A percentile compares a stretch with the other conserved stretches of the same genome.
These are phyloP conservation scores for Myrmecobius fasciatus DNA, from an alignment of 2,113 vertebrate species.

Conservation along the genomic window DNA sequence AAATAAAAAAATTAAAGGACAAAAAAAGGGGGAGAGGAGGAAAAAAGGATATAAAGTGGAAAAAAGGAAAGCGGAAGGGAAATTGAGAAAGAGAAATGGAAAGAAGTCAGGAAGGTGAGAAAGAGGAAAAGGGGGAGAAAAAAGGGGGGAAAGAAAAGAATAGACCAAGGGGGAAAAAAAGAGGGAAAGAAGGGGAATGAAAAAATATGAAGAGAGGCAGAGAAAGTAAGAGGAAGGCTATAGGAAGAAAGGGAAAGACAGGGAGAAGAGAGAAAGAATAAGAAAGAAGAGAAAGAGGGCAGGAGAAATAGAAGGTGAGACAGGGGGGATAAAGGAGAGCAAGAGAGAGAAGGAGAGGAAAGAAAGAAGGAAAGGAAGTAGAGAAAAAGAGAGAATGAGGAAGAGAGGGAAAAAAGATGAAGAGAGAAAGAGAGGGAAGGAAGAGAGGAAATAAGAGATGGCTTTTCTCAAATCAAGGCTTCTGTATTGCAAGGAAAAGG, in stretches of 20 bases:
- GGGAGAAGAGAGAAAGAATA: background rate
- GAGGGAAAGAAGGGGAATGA: background rate
- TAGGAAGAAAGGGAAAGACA: background rate
- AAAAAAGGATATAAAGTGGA: background rate
- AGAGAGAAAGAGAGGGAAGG: background rate
- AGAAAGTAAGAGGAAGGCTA: background rate
- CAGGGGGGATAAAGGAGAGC: background rate
- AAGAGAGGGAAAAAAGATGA: background rate
- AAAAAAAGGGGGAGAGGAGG: background rate
- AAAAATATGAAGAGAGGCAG: background rate
- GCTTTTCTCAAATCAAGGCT: background rate
- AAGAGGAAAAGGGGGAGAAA: background rate
- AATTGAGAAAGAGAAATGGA: background rate
- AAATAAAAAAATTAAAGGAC: background rate
- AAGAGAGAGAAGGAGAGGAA: background rate
- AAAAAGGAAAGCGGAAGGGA: background rate
- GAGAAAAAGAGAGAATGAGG: background rate
- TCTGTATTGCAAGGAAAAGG: background rate
- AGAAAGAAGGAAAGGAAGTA: background rate
- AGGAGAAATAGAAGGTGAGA: background rate
- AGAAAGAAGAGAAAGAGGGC: background rate
- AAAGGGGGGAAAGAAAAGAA: background rate
- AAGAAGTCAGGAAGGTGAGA: background rate
- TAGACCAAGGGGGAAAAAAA: background rate
- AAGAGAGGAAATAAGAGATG: background rate